A percentile compares a stretch with the other conserved stretches of the same genome.
Evolutionary conservation across 2,113 vertebrate genomes (phyloP).

Genomic region (Benthochromis sp.): DNA sequence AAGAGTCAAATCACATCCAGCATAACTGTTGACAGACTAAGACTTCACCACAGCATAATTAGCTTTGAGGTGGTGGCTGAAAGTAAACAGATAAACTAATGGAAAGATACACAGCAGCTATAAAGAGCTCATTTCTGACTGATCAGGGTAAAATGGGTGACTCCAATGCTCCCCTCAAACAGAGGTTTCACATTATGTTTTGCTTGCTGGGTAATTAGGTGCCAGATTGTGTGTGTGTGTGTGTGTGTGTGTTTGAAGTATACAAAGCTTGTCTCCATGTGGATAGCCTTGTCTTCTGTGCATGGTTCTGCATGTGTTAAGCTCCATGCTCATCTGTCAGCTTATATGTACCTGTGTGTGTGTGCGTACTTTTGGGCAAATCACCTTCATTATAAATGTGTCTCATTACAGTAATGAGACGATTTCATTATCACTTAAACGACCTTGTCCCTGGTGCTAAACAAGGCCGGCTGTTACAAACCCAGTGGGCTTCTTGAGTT

Average conservation of each 20-base stretch:
- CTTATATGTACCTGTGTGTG: not conserved
- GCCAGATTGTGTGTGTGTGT: not conserved
- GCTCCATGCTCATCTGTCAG: not conserved
- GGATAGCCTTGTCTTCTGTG: not conserved
- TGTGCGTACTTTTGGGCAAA: conserved; percentile 43
- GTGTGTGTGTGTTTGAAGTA: not conserved
- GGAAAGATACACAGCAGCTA: conserved; percentile 23
- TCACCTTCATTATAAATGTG: conserved; percentile 61
- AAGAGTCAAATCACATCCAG: not conserved
- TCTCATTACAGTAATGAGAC: conserved; percentile 72
- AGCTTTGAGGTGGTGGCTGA: conserved; percentile 18
- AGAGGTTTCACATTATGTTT: conserved; percentile 37
- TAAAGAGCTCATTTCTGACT: conserved; percentile 21
- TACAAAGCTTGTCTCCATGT: not conserved
- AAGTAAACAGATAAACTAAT: conserved; percentile 44
- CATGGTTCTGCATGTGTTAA: not conserved
- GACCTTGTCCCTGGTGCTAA: conserved; percentile 63
- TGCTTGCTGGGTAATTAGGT: conserved; percentile 56
- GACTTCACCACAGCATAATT: conserved; percentile 28
- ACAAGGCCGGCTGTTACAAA: conserved; percentile 47
- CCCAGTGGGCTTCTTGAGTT: conserved; percentile 30
- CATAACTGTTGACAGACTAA: not conserved
- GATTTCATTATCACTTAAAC: conserved; percentile 71
- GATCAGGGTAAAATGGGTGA: conserved; percentile 7
- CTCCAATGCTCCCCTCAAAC: conserved; percentile 31